Percentiles rank a stretch among this genome's conserved stretches.
Evolutionary conservation across 2,888 invertebrate species (phyloP).

Genomic region (Nephrocerus scutellatus): DNA sequence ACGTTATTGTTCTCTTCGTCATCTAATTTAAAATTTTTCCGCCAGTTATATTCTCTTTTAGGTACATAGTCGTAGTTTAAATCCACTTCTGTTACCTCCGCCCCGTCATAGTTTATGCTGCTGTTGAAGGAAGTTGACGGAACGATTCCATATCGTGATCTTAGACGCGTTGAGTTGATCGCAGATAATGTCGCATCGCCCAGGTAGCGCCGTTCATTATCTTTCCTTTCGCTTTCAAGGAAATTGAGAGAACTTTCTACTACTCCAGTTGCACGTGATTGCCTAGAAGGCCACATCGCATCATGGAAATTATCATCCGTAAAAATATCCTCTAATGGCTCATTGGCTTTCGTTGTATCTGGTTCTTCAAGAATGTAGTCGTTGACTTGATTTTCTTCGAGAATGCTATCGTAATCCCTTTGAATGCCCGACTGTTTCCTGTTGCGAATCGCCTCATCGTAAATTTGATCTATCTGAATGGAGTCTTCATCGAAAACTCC

Average conservation of each 20-base stretch:
- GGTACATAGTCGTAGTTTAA: conserved; percentile 37
- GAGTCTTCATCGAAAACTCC: conserved; percentile 39
- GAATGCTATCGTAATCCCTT: conserved; percentile 40
- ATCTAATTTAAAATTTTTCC: conserved; percentile 44
- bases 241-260: conserved; percentile 29
- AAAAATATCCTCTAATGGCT: conserved; percentile 14
- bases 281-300: conserved; percentile 24
- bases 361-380: conserved; percentile 19
- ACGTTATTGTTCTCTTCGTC: conserved; percentile 24
- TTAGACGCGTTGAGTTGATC: conserved; percentile 36
- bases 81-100: conserved; percentile 37
- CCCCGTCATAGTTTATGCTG: conserved; percentile 27
- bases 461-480: conserved; percentile 42
- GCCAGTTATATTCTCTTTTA: conserved; percentile 44
- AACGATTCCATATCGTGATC: conserved; percentile 41
- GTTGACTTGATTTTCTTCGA: conserved; percentile 32
- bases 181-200: conserved; percentile 38
- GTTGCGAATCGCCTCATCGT: conserved; percentile 42
- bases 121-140: conserved; percentile 32
- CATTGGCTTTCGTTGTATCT: conserved; percentile 6
- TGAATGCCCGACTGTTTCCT: conserved; percentile 43
- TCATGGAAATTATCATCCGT: conserved; percentile 23
- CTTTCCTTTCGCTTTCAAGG: conserved; percentile 34
- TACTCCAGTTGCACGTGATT: conserved; percentile 17
- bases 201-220: conserved; percentile 37